phyloP scores from a whole-genome alignment of 2,797 vertebrate species.

The Chloroceryle amazona region DNA sequence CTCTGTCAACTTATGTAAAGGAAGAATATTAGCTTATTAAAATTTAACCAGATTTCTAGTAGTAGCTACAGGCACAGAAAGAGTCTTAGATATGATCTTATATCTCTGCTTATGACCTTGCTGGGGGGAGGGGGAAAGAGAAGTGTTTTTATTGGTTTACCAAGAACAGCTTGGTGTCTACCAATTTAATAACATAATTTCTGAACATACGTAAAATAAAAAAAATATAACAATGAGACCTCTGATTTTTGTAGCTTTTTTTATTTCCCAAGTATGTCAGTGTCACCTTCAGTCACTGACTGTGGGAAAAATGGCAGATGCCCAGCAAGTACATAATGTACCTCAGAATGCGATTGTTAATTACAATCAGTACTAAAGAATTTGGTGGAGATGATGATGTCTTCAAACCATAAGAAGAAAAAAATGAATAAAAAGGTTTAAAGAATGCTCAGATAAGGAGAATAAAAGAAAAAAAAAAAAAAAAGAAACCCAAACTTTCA shows the following conservation, averaged over 20 bases:
- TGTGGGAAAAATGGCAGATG: conserved; percentile 13
- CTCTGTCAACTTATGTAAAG: not conserved
- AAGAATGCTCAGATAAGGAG: conserved; percentile 17
- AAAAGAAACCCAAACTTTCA: not conserved
- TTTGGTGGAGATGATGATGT: not conserved
- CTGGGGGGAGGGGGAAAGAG: not conserved
- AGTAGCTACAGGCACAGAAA: not conserved
- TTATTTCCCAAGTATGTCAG: not conserved
- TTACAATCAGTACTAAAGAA: conserved; percentile 29
- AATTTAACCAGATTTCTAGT: not conserved
- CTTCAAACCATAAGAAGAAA: not conserved
- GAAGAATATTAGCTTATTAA: not conserved
- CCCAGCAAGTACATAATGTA: conserved; percentile 30
- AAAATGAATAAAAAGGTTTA: not conserved
- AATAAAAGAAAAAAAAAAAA: not conserved
- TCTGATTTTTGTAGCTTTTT: not conserved
- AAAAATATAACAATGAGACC: not conserved
- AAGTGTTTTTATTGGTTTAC: not conserved
- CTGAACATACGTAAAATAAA: not conserved
- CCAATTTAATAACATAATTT: not conserved
- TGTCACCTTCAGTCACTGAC: conserved; percentile 28
- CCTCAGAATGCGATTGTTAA: conserved; percentile 40
- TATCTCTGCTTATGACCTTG: not conserved
- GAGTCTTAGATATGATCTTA: not conserved
- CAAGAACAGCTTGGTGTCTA: not conserved